Percentiles rank a stretch among this genome's conserved stretches.
Evolutionary conservation across 2,797 vertebrate genomes (phyloP).

Genomic region (Philypnodon macrostomus): DNA sequence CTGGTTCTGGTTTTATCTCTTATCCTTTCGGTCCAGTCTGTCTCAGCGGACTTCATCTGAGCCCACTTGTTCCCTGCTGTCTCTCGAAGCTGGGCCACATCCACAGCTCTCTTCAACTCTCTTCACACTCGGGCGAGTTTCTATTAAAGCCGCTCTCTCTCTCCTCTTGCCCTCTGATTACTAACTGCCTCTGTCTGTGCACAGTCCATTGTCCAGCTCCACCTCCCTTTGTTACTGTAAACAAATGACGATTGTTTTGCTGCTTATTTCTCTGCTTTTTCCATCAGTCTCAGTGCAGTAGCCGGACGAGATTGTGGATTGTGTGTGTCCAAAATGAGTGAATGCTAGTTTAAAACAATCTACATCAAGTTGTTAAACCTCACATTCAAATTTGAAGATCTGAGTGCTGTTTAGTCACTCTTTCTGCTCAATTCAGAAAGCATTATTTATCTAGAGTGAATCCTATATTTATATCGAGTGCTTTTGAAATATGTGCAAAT

Average conservation of each 20-base stretch:
- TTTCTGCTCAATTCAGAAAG: slow-evolving; percentile 22
- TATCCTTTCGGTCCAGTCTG: slow-evolving; percentile 12
- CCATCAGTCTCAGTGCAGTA: slow-evolving; percentile 66
- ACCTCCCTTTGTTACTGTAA: slow-evolving; percentile 64
- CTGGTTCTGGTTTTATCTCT: slow-evolving; percentile 41
- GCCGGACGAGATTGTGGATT: slow-evolving; percentile 69
- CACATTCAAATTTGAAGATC: slow-evolving; percentile 24
- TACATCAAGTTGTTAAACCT: slow-evolving; percentile 38
- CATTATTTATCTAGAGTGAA: slow-evolving; percentile 8
- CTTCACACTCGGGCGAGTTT: slow-evolving; percentile 63
- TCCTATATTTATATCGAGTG: slow-evolving; percentile 17
- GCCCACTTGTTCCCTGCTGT: slow-evolving; percentile 30
- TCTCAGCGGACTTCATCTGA: slow-evolving; percentile 36
- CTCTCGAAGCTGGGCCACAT: slow-evolving; percentile 37
- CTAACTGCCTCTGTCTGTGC: slow-evolving; percentile 53
- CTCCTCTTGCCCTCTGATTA: slow-evolving; percentile 56
- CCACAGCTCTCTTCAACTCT: slow-evolving; percentile 47
- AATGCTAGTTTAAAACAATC: slow-evolving; percentile 26
- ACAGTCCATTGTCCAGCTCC: slow-evolving; percentile 45
- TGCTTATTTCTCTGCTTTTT: slow-evolving; percentile 39
- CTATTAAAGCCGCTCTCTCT: slow-evolving; percentile 57
- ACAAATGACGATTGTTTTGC: slow-evolving; percentile 64
- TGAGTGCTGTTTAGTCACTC: slow-evolving; percentile 19
- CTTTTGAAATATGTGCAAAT: slow-evolving; percentile 27
- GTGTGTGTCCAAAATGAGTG: slow-evolving; percentile 20